Base-by-base conservation (phyloP, 2,888 invertebrate genomes). In the Caenorhabditis doughertyi region DNA sequence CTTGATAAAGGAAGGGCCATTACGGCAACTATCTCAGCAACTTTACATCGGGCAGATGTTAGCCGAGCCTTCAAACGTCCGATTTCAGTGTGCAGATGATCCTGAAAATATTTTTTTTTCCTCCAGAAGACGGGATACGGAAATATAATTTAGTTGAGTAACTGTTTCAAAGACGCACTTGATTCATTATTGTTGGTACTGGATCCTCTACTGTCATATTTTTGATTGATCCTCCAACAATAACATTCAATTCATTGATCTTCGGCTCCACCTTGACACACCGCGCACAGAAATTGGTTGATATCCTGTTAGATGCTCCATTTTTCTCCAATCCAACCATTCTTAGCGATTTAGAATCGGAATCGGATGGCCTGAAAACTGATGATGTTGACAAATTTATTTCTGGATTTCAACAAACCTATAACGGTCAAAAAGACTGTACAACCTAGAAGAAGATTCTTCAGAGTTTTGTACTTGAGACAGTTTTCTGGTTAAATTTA, bases 371-470 rank as follows among this genome's bases (percentile, higher is more conserved):
- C n/a, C 72, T 49, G 21, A 42, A 72, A 18, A 13, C 3, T 11
- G 18, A 47, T 47, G 8, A 18, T 42, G n/a, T 47, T 47, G 18
- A 47, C 7, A 9, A 39, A 39, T n/a, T n/a, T n/a, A 7, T 35
- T 35, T 9, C 35, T 9, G 9, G 18, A 16, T 8, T 16, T 42
- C 3, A 13, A 3, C n/a, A 35, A 35, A 87, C 87, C 84, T 84
- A 51, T 88, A 86, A 56, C 84, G 83, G 25, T 88, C 88, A n/a
- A 85, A 84, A 18, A 86, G 53, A 0, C 83, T 79, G 44, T 85
- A 65, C 13, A 47, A 51, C 18, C 68, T 64, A 16, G 64, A 74
- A 49, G 72, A 67, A n/a, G 81, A 55, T 16, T 80, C 80, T 55
- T 68, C 73, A 0, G 68, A n/a, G 39, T 67, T 72, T 21, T 77